Evolutionary conservation across 2,888 invertebrate genomes (phyloP).

Genomic region (Hydropsyche betteni): DNA sequence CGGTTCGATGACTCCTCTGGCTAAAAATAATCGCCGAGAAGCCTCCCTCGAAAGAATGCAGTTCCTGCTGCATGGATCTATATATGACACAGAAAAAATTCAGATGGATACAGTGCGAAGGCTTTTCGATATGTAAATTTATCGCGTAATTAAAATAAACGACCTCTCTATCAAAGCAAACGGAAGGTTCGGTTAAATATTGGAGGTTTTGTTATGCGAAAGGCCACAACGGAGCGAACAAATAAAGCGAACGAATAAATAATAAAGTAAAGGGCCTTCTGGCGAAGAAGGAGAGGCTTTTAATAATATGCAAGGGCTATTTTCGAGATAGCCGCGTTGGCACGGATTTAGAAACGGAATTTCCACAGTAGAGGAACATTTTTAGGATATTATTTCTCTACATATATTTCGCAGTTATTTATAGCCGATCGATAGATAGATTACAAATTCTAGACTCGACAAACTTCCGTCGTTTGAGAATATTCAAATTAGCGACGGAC

Average conservation of each 20-base stretch:
- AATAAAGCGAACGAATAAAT: slow-evolving; percentile 13
- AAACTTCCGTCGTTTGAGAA: no score
- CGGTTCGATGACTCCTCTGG: slow-evolving; percentile 3
- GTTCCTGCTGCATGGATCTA: neutral
- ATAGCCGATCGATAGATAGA: no score
- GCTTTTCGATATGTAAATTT: no score
- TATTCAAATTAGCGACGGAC: no score
- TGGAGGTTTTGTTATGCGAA: no score
- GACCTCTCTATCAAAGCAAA: no score
- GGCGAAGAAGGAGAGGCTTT: neutral
- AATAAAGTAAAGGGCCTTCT: neutral
- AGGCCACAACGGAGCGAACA: neutral
- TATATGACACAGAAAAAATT: neutral
- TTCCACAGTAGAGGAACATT: neutral
- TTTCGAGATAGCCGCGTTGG: slow-evolving; percentile 2
- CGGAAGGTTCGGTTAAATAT: no score
- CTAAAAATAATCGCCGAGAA: slow-evolving; percentile 8
- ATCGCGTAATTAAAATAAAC: no score
- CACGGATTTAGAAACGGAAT: slow-evolving; percentile 6
- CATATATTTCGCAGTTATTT: no score
- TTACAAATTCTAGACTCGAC: no score
- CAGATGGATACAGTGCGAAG: no score
- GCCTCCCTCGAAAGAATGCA: slow-evolving; percentile 1
- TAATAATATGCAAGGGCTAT: slow-evolving; percentile 19
- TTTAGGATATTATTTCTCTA: no score